These are phyloP conservation scores for Pristis pectinata DNA, from an alignment of 2,797 vertebrate species.

Conservation along the genomic window DNA sequence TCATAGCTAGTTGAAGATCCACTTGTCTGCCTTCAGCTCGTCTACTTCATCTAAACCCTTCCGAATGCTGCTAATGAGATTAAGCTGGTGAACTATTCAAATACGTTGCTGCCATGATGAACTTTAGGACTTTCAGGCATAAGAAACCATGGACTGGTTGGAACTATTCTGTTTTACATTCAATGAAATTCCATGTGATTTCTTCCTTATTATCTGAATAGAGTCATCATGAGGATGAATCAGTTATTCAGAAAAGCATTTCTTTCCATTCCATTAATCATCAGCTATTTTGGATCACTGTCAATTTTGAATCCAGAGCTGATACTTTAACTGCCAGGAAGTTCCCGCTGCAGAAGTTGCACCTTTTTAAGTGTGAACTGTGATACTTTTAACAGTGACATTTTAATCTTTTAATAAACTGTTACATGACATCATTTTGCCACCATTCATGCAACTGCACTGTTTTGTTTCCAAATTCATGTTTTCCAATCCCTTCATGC, in stretches of 20 bases:
- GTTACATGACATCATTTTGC: slow-evolving; percentile 9
- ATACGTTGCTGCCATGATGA: too few relatives aligned
- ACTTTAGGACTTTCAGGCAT: too few relatives aligned
- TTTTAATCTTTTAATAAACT: not conserved
- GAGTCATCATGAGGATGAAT: not conserved
- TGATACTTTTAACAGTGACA: not conserved
- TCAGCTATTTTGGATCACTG: not conserved
- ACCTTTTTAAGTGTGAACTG: not conserved
- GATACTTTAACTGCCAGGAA: not conserved
- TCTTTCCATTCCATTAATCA: not conserved
- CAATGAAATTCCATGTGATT: not conserved
- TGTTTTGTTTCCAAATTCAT: not conserved
- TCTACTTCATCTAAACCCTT: too few relatives aligned
- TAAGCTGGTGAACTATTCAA: too few relatives aligned
- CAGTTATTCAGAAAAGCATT: not conserved
- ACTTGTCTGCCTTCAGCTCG: too few relatives aligned
- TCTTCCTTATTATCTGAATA: not conserved
- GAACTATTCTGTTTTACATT: too few relatives aligned
- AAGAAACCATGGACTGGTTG: too few relatives aligned
- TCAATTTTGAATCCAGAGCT: not conserved
- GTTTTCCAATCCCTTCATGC: too few relatives aligned
- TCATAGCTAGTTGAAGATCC: too few relatives aligned
- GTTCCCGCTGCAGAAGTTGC: not conserved
- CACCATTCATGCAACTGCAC: not conserved
- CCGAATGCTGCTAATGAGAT: too few relatives aligned